These are phyloP conservation scores for Latrodectus elegans DNA, from an alignment of 2,888 invertebrate species.

Conservation along the genomic window DNA sequence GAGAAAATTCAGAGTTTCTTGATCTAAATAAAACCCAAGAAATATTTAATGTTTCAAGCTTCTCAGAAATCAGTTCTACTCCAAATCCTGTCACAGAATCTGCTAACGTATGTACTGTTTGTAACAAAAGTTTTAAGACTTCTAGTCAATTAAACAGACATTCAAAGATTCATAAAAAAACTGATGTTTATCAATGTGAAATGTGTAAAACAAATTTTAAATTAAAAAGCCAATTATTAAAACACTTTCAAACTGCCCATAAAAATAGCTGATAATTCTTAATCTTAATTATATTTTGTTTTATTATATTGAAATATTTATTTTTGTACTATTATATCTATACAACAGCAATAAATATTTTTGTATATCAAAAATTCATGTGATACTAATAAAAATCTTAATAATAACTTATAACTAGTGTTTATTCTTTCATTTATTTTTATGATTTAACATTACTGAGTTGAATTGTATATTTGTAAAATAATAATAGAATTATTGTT, in stretches of 20 bases:
- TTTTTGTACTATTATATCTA: no score
- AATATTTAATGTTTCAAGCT: slow-evolving; percentile 17
- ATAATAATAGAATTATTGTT: no score
- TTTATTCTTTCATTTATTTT: no score
- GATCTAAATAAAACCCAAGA: slow-evolving; percentile 24
- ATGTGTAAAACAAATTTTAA: slow-evolving; percentile 55
- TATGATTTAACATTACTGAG: no score
- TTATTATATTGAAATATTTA: no score
- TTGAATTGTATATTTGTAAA: no score
- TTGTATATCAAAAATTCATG: no score
- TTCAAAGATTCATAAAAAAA: slow-evolving; percentile 35
- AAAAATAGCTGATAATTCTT: no score
- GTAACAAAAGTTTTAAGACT: slow-evolving; percentile 59
- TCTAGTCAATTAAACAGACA: slow-evolving; percentile 51
- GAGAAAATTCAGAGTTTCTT: slow-evolving; percentile 15
- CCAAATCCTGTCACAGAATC: slow-evolving; percentile 13
- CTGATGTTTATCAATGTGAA: slow-evolving; percentile 54
- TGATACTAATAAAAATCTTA: no score
- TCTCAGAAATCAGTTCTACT: slow-evolving; percentile 23
- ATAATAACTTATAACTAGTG: no score
- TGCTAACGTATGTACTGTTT: slow-evolving; percentile 34
- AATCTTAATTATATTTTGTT: no score
- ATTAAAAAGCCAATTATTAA: slow-evolving; percentile 44
- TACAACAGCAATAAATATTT: no score
- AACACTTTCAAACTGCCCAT: slow-evolving; percentile 44